A percentile compares a stretch with the other conserved stretches of the same genome.
These are phyloP conservation scores for Mustela nigripes DNA, from an alignment of 2,113 vertebrate genomes.

Conservation along the genomic window DNA sequence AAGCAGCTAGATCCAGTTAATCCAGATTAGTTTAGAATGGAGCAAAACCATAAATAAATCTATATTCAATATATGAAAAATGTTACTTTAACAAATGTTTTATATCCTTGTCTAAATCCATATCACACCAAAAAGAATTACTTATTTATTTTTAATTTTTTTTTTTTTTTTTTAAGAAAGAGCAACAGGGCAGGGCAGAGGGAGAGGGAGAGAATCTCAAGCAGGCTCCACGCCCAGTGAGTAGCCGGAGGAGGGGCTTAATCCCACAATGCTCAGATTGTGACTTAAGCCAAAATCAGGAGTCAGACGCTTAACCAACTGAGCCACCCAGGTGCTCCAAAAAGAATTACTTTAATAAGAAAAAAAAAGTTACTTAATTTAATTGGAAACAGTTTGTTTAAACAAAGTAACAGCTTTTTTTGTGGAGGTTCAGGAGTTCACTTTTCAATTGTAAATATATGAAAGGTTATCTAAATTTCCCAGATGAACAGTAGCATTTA, in stretches of 20 bases:
- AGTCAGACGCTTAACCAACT: not conserved
- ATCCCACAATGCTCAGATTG: not conserved
- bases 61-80: conserved; percentile 25
- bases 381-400: conserved; percentile 31
- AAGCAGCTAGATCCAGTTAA: not conserved
- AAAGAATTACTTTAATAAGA: conserved; percentile 50
- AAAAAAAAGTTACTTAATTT: conserved; percentile 35
- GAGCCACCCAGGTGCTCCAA: not conserved
- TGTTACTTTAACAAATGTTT: conserved; percentile 42
- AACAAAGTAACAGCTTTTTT: not conserved
- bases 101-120: conserved; percentile 21
- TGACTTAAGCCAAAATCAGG: not conserved
- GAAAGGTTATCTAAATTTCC: conserved; percentile 22
- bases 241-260: not conserved
- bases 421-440: not conserved
- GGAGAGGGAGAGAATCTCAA: not conserved
- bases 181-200: not conserved
- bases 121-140: conserved; percentile 25
- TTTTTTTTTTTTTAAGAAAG: not conserved
- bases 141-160: not conserved
- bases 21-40: conserved; percentile 15
- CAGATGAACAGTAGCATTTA: not conserved
- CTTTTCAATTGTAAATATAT: not conserved
- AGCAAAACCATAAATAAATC: not conserved
- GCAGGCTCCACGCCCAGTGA: not conserved